Percentiles rank a stretch among this genome's conserved stretches.
These are phyloP conservation scores for Calliphora vomitoria DNA, from an alignment of 2,888 invertebrate species.

Conservation along the genomic window DNA sequence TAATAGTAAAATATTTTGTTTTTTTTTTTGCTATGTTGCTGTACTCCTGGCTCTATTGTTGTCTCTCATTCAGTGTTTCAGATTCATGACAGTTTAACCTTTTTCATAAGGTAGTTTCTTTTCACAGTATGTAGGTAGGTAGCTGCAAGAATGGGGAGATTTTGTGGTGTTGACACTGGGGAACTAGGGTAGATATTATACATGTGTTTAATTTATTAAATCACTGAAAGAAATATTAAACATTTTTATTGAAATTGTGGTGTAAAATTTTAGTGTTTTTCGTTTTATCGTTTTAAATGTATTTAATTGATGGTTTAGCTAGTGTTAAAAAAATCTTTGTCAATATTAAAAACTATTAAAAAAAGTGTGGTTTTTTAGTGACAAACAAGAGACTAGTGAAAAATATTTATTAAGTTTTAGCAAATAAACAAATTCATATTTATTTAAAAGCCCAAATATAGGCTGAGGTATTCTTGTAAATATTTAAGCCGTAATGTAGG, in stretches of 20 bases:
- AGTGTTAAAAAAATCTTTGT: neutral
- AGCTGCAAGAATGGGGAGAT: neutral
- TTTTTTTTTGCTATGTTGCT: neutral
- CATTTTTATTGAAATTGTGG: neutral
- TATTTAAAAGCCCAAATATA: neutral
- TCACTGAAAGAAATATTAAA: no score
- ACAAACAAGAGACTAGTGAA: neutral
- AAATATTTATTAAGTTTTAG: no score
- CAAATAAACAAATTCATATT: neutral
- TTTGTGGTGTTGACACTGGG: neutral
- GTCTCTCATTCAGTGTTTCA: neutral
- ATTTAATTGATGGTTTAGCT: conserved; percentile 18
- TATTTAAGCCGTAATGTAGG: neutral
- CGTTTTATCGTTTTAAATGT: neutral
- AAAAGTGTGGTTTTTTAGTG: neutral
- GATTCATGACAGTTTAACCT: conserved; percentile 10
- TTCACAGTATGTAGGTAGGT: neutral
- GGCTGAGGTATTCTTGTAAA: neutral
- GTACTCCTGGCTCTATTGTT: neutral
- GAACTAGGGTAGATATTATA: neutral
- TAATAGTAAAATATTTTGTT: conserved; percentile 21
- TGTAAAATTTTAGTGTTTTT: neutral
- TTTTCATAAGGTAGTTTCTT: neutral
- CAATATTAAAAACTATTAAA: neutral
- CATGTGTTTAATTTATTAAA: no score